Conservation (phyloP, 2,113 vertebrate genomes). For the Hypocryptadius cinnamomeus region DNA sequence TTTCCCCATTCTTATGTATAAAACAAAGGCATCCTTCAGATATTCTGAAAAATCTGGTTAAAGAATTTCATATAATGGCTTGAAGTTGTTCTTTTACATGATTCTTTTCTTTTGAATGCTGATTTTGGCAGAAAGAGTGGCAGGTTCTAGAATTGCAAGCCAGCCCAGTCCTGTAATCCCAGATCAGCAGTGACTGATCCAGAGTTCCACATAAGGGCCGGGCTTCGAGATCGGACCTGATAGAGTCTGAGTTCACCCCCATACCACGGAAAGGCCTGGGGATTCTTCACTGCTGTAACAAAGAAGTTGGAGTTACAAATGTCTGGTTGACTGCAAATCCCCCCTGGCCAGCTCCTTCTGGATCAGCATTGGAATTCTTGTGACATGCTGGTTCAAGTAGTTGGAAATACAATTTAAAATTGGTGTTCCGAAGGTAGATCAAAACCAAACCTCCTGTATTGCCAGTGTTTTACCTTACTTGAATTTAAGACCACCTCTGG, state of each 20-base stretch:
- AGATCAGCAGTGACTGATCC: background rate
- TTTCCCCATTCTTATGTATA: background rate
- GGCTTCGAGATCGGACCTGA: background rate
- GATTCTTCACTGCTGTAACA: background rate
- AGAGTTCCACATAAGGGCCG: background rate
- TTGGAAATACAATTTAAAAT: background rate
- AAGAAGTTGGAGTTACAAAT: background rate
- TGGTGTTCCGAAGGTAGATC: background rate
- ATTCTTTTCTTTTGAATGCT: background rate
- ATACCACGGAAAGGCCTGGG: background rate
- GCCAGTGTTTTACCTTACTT: background rate
- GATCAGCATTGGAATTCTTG: background rate
- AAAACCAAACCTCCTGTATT: background rate
- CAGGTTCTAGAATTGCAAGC: background rate
- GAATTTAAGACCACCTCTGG: background rate
- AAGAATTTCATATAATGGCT: background rate
- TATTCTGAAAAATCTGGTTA: background rate
- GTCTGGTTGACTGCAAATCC: background rate
- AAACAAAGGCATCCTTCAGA: background rate
- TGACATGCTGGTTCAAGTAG: background rate
- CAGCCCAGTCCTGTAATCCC: background rate
- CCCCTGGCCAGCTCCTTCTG: background rate
- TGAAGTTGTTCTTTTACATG: background rate
- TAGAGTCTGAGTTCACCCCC: fast-evolving
- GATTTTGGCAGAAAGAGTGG: background rate